These are phyloP conservation scores for Clamator glandarius DNA, from an alignment of 2,797 vertebrate species.

Conservation along the genomic window DNA sequence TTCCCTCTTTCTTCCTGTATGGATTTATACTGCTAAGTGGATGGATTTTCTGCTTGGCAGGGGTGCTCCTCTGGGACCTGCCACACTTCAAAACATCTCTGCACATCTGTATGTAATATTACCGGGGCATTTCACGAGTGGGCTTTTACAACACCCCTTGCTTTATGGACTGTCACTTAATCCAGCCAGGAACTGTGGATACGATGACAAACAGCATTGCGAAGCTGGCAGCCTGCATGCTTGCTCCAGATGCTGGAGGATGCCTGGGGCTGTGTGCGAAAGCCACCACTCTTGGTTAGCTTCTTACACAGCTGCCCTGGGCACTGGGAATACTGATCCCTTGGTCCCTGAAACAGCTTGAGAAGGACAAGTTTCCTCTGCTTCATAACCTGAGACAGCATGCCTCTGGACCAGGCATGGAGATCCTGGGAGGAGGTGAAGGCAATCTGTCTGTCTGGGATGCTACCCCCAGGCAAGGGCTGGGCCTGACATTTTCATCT, in stretches of 20 bases:
- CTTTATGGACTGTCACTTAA: constrained; percentile 17
- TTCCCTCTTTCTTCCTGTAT: constrained; percentile 66
- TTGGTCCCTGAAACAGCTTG: neutral
- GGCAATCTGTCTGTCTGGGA: constrained; percentile 15
- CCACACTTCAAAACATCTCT: constrained; percentile 49
- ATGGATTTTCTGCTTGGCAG: constrained; percentile 70
- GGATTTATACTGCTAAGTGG: constrained; percentile 62
- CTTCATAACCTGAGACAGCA: neutral
- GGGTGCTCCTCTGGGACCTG: constrained; percentile 34
- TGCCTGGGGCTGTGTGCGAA: neutral
- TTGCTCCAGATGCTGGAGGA: neutral
- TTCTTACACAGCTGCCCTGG: neutral
- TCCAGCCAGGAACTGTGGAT: accelerated
- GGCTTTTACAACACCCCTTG: neutral
- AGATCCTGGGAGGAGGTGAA: neutral
- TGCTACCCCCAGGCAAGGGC: neutral
- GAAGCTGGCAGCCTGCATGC: accelerated
- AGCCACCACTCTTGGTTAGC: neutral
- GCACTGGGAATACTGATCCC: neutral
- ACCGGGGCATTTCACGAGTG: neutral
- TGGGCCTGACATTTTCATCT: constrained; percentile 4
- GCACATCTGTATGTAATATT: constrained; percentile 57
- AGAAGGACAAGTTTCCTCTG: neutral
- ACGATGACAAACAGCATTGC: neutral
- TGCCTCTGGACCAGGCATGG: neutral